Evolutionary conservation across 1,140 invertebrate species (phyloP).

Genomic region (Polypedilum vanderplanki): DNA sequence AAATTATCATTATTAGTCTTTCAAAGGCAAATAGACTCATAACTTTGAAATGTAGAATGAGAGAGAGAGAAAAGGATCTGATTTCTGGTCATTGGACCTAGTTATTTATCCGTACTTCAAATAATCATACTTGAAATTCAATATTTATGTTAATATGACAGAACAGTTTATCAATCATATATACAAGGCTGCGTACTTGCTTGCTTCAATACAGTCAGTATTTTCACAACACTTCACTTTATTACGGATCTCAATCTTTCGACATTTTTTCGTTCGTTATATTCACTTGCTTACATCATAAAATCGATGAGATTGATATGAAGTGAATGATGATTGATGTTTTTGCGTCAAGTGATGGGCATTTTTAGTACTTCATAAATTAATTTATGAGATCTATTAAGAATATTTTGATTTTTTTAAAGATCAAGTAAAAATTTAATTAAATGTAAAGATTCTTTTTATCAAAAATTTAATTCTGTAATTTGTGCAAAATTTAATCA

Average conservation of each 20-base stretch:
- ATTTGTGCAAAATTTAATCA: no score
- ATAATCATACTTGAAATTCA: slow-evolving; percentile 4
- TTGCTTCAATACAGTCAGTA: not conserved
- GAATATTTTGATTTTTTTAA: no score
- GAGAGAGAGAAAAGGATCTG: not conserved
- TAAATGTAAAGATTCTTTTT: no score
- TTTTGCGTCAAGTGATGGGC: not conserved
- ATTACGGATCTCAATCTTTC: not conserved
- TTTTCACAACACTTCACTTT: not conserved
- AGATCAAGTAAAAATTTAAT: no score
- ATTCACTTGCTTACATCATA: not conserved
- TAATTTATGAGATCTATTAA: no score
- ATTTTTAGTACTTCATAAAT: no score
- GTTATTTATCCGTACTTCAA: slow-evolving; percentile 7
- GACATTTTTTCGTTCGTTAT: not conserved
- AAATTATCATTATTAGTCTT: slow-evolving; percentile 20
- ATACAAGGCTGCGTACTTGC: not conserved
- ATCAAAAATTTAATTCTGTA: no score
- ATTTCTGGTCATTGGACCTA: not conserved
- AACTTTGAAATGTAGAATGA: not conserved
- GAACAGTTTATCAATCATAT: slow-evolving; percentile 11
- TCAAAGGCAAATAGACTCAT: not conserved
- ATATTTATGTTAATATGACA: not conserved
- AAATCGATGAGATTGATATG: slow-evolving; percentile 11
- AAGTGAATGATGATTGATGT: slow-evolving; percentile 12